phyloP scores from a whole-genome alignment of 30 jellyfish, hydroid and myxozoan genomes.

The Catostylus mosaicus region DNA sequence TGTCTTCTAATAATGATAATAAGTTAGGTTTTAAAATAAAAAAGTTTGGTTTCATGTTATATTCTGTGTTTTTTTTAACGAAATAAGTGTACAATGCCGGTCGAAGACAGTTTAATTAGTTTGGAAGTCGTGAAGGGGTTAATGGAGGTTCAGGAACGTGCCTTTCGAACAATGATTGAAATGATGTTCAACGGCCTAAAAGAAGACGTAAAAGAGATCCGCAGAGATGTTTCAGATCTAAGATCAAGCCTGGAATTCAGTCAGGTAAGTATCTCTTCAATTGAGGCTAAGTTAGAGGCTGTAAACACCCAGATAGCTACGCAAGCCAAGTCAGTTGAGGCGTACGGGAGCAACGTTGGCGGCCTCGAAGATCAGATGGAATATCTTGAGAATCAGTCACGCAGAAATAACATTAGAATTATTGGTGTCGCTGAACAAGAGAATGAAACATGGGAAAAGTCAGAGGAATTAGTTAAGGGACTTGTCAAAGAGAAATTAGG shows the following conservation, averaged over 20 bases:
- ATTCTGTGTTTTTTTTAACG: too few species aligned
- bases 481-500: constrained; percentile 9
- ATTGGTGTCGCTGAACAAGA: constrained; percentile 4
- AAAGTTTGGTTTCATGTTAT: too few species aligned
- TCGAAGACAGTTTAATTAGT: too few species aligned
- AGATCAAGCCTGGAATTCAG: constrained; percentile 18
- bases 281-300: neutral
- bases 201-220: constrained; percentile 11
- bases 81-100: too few species aligned
- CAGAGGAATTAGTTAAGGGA: constrained; percentile 7
- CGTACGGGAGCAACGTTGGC: neutral
- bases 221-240: constrained; percentile 19
- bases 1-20: too few species aligned
- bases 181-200: constrained; percentile 17
- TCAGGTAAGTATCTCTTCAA: constrained; percentile 3
- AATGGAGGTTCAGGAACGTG: constrained; percentile 13
- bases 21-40: too few species aligned
- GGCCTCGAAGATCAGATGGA: constrained; percentile 16
- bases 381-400: constrained; percentile 5
- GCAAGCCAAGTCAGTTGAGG: constrained; percentile 6
- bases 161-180: constrained; percentile 19
- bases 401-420: constrained; percentile 10
- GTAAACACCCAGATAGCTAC: constrained; percentile 8
- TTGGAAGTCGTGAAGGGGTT: constrained; percentile 7
- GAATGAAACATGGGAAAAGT: constrained; percentile 22